Base-by-base conservation (phyloP, 2,797 vertebrate genomes). In the Ctenochaetus hawaiiensis region DNA sequence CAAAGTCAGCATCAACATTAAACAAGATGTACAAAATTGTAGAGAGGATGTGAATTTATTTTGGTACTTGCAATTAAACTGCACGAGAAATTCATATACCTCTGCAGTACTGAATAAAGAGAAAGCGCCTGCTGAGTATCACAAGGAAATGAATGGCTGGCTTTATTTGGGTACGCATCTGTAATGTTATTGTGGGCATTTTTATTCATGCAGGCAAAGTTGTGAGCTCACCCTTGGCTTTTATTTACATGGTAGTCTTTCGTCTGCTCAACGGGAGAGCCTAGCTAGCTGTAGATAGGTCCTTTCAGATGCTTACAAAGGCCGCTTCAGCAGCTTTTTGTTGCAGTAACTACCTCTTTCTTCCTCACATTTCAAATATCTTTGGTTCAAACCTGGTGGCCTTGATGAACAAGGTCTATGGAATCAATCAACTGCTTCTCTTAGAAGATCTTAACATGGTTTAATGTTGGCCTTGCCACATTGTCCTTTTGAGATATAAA, bases 401-500 rank as follows among this genome's bases (percentile, higher is more conserved):
- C 94, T 96, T 95, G 94, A 95, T 94, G 91, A 91, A 92, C 87
- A 92, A 89, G 90, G 89, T 94, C 91, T 92, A 92, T 93, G 89
- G 92, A 94, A 93, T 94, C 93, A 95, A 94, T 94, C 84, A 91
- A 82, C 91, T 93, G 86, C 87, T 91, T 93, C 91, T 91, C 87
- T 92, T 83, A 86, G 90, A 89, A 92, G 92, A 94, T 95, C 93
- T 94, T 93, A 92, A 91, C 91, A 84, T 87, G 90, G 91, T 94
- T 95, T 94, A 93, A 92, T 91, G 89, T 92, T 89, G 92, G 93
- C 94, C 94, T 94, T 93, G 93, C 89, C 81, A 90, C 89, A 91
- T 93, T 94, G 91, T 94, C 87, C 93, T 94, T 94, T 93, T 92
- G 89, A 93, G 92, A 94, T 92, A 93, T 91, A 93, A 93, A 93